Base-by-base conservation (phyloP, 2,113 vertebrate genomes). In the Rousettus leschenaultii region DNA sequence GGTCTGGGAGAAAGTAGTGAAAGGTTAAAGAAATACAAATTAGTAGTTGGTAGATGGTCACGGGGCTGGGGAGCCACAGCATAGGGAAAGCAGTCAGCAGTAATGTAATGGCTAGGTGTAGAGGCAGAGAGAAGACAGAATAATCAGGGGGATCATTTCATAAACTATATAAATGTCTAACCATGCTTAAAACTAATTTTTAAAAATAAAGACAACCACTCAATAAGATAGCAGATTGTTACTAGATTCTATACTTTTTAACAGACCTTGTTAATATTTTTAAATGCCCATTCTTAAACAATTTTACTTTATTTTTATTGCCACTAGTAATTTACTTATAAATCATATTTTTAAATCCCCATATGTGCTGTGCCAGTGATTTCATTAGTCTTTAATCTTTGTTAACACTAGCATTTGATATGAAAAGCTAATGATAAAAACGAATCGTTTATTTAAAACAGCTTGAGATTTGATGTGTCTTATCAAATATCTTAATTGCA, bases 381-480 rank as follows among this genome's bases (percentile, higher is more conserved):
- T 97, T 96, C 86, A 89, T 86, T 94, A 92, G 38, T 82, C 85
- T 94, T 87, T 93, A 85, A 73, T 92, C 71, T 92, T 96, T 71
- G 66, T 84, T 88, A 92, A 95, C 9, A 74, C 30, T 63, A 89
- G n/a, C 35, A 68, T 95, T 83, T 95, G 61, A 88, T 89, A 43
- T 11, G 48, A 95, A 75, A 95, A 95, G 24, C 35, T 92, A 71
- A 75, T 89, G 57, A 94, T 94, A 53, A 85, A 89, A 93, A 70
- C 24, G 96, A 59, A 95, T 73, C 35, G 59, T 95, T 94, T 93
- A 79, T 85, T 89, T 86, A 84, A 92, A 82, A 82, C 75, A 95
- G n/a, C 70, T 94, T 79, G 75, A 89, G 53, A 35, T 96, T 95
- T 97, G 86, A 87, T 92, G 71, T 14, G 15, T 19, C 35, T 95